phyloP scores from a whole-genome alignment of 2,797 vertebrate genomes.

The Eulemur albifrons region DNA sequence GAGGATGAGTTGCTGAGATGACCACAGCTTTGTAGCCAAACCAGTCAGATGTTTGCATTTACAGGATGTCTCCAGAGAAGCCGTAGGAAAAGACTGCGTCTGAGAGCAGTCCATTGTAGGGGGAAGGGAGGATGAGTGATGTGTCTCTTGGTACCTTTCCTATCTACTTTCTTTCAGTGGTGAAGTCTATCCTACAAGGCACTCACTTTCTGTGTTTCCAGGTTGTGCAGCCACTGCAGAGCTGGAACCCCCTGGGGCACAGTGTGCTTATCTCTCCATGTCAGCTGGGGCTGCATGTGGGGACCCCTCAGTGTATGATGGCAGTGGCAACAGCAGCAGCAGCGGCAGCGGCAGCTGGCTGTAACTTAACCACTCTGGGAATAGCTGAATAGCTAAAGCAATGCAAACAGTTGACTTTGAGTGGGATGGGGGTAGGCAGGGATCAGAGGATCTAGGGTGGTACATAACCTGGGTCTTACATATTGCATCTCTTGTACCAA shows the following conservation, averaged over 20 bases:
- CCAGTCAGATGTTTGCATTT: background rate
- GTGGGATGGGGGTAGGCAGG: background rate
- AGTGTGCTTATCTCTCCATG: background rate
- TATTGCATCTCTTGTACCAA: background rate
- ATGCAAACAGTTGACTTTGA: background rate
- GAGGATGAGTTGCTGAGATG: background rate
- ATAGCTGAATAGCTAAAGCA: background rate
- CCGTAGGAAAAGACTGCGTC: background rate
- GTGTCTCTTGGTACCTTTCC: background rate
- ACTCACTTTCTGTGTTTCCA: background rate
- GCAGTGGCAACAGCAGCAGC: background rate
- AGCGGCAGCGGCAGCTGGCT: background rate
- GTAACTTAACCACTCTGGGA: background rate
- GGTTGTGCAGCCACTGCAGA: background rate
- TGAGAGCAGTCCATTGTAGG: background rate
- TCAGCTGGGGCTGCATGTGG: background rate
- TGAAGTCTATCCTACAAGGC: background rate
- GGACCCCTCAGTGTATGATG: background rate
- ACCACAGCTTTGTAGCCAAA: background rate
- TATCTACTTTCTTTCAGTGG: background rate
- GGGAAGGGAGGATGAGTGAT: background rate
- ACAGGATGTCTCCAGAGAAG: background rate
- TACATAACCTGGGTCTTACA: background rate
- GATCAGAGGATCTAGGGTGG: background rate
- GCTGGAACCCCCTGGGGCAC: background rate